phyloP scores from a whole-genome alignment of 1,140 invertebrate genomes.

The Bombus pascuorum region DNA sequence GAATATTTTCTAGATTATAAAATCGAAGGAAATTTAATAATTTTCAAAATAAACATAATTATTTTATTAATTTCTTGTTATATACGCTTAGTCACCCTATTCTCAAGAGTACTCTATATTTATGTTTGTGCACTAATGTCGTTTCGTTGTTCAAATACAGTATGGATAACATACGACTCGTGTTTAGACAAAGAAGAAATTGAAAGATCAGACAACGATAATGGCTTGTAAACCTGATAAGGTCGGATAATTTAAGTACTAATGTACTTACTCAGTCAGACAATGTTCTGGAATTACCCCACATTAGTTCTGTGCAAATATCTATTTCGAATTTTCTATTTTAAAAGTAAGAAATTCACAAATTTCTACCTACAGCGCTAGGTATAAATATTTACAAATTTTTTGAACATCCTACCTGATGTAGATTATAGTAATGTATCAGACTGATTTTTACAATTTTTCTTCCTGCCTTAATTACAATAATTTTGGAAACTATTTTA shows the following conservation, averaged over 20 bases:
- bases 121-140: not conserved
- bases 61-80: not conserved
- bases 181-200: slow-evolving; percentile 26
- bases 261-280: not conserved
- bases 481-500: too few relatives aligned
- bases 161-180: not conserved
- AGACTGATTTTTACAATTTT: not conserved
- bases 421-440: not conserved
- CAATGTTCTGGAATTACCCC: not conserved
- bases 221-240: slow-evolving; percentile 29
- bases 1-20: too few relatives aligned
- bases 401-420: too few relatives aligned
- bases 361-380: too few relatives aligned
- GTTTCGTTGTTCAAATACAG: not conserved
- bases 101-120: not conserved
- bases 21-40: too few relatives aligned
- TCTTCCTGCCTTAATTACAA: too few relatives aligned
- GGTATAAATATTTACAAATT: too few relatives aligned
- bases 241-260: slow-evolving; percentile 22
- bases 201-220: slow-evolving; percentile 21
- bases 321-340: not conserved
- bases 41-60: too few relatives aligned
- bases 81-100: not conserved
- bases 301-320: not conserved
- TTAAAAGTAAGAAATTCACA: too few relatives aligned